phyloP scores from a whole-genome alignment of 1,140 invertebrate genomes.

The Procambarus clarkii region DNA sequence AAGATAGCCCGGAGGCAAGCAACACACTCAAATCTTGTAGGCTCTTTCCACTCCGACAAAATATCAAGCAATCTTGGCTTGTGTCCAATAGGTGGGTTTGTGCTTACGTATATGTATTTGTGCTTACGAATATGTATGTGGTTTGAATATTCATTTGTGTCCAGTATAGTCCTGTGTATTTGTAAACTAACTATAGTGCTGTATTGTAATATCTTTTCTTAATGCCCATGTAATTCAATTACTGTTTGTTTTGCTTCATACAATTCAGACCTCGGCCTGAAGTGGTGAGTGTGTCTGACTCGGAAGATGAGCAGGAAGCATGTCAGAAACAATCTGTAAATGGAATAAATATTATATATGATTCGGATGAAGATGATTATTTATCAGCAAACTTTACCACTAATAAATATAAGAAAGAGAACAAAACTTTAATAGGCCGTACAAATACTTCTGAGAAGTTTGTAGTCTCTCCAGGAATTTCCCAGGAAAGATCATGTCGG shows the following conservation, averaged over 20 bases:
- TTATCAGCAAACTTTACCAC: neutral
- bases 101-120: no score
- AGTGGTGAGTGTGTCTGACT: neutral
- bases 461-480: neutral
- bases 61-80: no score
- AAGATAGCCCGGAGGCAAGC: no score
- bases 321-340: neutral
- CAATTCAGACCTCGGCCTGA: neutral
- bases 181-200: no score
- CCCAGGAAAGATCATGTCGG: neutral
- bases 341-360: neutral
- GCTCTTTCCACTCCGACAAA: no score
- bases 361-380: neutral
- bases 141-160: no score
- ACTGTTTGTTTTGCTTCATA: neutral
- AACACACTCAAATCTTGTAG: no score
- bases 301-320: slow-evolving; percentile 6
- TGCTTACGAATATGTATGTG: no score
- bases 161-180: no score
- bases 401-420: neutral
- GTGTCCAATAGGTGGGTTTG: no score
- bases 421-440: neutral
- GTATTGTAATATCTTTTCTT: no score
- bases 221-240: no score
- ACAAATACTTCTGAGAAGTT: neutral